Evolutionary conservation across 2,113 vertebrate genomes (phyloP).

Genomic region (Triplophysa rosa): DNA sequence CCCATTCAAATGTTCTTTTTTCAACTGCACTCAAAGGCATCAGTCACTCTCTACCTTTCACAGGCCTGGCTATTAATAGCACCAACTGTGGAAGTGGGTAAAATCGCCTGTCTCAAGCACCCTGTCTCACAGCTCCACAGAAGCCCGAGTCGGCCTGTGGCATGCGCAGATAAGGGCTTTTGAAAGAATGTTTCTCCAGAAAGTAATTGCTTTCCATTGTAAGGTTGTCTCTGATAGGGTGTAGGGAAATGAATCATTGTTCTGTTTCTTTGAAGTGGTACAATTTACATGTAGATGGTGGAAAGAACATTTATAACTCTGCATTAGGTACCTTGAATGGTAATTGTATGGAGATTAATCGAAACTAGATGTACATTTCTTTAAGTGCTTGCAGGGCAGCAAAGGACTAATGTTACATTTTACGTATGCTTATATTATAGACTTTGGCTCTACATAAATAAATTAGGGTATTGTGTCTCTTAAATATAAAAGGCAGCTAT

Average conservation of each 20-base stretch:
- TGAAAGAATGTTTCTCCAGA: slow-evolving; percentile 20
- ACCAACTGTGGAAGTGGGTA: slow-evolving; percentile 12
- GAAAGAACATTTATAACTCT: neutral
- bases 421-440: neutral
- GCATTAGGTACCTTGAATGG: neutral
- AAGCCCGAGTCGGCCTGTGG: slow-evolving; percentile 3
- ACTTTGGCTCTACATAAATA: no score
- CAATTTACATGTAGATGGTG: neutral
- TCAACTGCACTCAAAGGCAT: slow-evolving; percentile 26
- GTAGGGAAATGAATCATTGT: neutral
- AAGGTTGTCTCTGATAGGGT: slow-evolving; percentile 5
- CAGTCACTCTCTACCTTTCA: slow-evolving; percentile 16
- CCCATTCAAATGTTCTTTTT: slow-evolving; percentile 36
- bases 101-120: neutral
- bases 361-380: neutral
- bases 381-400: neutral
- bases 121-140: neutral
- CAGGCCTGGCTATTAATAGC: slow-evolving; percentile 38
- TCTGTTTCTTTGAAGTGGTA: neutral
- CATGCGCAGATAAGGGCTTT: slow-evolving; percentile 14
- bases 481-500: no score
- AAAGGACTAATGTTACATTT: neutral
- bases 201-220: slow-evolving; percentile 35
- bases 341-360: neutral
- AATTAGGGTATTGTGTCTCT: no score